Base-by-base conservation (phyloP, 1,140 invertebrate genomes). In the Copidosoma floridanum region DNA sequence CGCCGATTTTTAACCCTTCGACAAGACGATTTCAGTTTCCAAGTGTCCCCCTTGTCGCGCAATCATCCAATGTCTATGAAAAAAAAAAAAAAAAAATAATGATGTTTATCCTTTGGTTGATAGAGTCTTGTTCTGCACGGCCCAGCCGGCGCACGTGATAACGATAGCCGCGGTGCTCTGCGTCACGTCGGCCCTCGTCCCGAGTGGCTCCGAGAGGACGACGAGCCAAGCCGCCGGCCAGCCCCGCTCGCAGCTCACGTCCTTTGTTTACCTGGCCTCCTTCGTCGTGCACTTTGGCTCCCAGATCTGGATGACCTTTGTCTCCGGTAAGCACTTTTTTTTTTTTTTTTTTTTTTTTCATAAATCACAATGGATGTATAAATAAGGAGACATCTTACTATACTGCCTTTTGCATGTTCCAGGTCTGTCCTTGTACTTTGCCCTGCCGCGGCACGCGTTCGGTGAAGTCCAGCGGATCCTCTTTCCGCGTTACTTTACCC, bases 291-390 rank as follows among this genome's bases (percentile, higher is more conserved):
- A 93, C 70, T 86, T 92, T 66, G 91, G 91, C 16, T 82, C 89
- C 10, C 91, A 93, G 78, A 85, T 93, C 58, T 94, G 91, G 91
- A 94, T 94, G 91, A 93, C 91, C 12, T 90, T 93, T 69, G 85
- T 93, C 24, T 93, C 91, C 65, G 89, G 89, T 91, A 76, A 63
- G 50, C 37, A 26, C 12, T 8, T 32, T n/a, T n/a, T n/a, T n/a
- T n/a, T n/a, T n/a, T n/a, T n/a, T n/a, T n/a, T n/a, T n/a, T n/a
- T n/a, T n/a, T n/a, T n/a, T n/a, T n/a, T n/a, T n/a, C n/a, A n/a
- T n/a, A n/a, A n/a, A n/a, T n/a, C n/a, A n/a, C n/a, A n/a, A n/a
- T n/a, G n/a, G n/a, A n/a, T n/a, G n/a, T n/a, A n/a, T n/a, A n/a
- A n/a, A n/a, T n/a, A n/a, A n/a, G n/a, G 29, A 32, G 29, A 32